Conservation (phyloP, 1,140 invertebrate species). For the Globodera rostochiensis region DNA sequence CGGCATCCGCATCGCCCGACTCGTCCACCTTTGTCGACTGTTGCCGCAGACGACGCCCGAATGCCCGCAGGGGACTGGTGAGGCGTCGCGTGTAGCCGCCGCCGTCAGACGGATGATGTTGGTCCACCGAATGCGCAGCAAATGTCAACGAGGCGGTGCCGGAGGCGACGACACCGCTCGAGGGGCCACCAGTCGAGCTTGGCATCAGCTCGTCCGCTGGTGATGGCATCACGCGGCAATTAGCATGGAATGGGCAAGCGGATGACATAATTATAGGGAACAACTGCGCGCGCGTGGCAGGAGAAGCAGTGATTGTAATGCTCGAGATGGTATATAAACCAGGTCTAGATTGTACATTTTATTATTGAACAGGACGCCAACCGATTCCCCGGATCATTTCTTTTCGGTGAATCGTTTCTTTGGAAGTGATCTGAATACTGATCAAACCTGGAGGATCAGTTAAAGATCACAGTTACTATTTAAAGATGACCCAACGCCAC, state of each 20-base stretch:
- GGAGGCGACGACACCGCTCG: neutral
- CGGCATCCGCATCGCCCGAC: no score
- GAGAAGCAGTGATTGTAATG: neutral
- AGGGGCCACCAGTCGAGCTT: no score
- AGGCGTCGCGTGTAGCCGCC: neutral
- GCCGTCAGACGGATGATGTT: neutral
- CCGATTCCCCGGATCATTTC: no score
- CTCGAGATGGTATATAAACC: no score
- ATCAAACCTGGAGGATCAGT: no score
- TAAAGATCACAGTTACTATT: no score
- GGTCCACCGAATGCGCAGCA: neutral
- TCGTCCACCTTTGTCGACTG: neutral
- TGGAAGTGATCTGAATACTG: no score
- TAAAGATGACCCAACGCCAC: no score
- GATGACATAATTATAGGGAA: neutral
- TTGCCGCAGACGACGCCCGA: slow-evolving; percentile 11
- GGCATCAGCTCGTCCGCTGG: neutral
- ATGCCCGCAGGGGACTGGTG: neutral
- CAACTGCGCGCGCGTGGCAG: no score
- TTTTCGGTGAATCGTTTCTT: no score
- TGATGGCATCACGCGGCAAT: neutral
- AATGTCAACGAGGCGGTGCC: neutral
- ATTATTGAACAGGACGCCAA: no score
- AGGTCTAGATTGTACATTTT: no score
- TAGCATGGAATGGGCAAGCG: neutral